These are phyloP conservation scores for Trinectes maculatus DNA, from an alignment of 2,113 vertebrate species.

Conservation along the genomic window DNA sequence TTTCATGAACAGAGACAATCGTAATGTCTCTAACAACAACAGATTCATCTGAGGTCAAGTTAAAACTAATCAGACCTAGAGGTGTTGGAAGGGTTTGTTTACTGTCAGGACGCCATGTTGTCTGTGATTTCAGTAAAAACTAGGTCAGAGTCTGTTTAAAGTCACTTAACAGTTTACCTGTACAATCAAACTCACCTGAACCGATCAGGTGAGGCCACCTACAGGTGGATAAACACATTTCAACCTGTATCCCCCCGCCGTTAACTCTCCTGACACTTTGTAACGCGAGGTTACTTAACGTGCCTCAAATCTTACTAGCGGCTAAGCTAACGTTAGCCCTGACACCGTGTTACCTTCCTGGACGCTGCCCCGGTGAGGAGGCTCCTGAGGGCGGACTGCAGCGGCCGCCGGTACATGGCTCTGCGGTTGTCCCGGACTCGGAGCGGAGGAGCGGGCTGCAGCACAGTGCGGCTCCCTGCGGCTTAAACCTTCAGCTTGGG, in stretches of 20 bases:
- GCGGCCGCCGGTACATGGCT: conserved; percentile 80
- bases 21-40: too few relatives aligned
- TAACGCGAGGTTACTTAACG: background rate
- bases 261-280: too few relatives aligned
- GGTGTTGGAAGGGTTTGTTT: too few relatives aligned
- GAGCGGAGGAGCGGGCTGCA: conserved; percentile 37
- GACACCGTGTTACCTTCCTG: conserved; percentile 68
- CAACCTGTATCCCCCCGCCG: background rate
- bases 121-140: too few relatives aligned
- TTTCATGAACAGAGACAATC: too few relatives aligned
- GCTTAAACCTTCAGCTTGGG: conserved; percentile 37
- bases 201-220: background rate
- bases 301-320: conserved; percentile 20
- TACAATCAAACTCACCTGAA: background rate
- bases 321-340: conserved; percentile 51
- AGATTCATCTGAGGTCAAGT: too few relatives aligned
- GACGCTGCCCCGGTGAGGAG: conserved; percentile 37
- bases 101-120: too few relatives aligned
- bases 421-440: conserved; percentile 2
- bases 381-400: conserved; percentile 70
- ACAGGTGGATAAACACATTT: background rate
- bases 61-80: too few relatives aligned
- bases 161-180: too few relatives aligned
- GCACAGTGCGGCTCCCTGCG: conserved; percentile 8
- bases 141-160: too few relatives aligned